Percentiles rank a stretch among this genome's conserved stretches.
Evolutionary conservation across 2,113 vertebrate species (phyloP).

Genomic region (Lophotis ruficrista): DNA sequence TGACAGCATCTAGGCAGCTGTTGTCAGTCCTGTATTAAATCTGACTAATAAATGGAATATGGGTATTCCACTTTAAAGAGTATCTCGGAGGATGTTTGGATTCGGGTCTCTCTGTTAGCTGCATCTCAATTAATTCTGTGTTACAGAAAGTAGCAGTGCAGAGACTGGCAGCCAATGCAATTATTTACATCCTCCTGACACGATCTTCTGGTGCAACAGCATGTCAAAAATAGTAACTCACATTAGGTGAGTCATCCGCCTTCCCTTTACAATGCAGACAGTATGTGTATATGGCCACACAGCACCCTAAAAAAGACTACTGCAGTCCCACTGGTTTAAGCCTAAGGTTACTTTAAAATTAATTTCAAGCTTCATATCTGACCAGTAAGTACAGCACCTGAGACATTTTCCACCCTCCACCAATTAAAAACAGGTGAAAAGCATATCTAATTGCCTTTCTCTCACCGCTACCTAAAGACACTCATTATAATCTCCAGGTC

Average conservation of each 20-base stretch:
- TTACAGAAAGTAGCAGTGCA: background rate
- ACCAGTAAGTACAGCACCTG: background rate
- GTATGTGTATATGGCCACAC: background rate
- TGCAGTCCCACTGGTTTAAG: background rate
- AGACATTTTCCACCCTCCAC: background rate
- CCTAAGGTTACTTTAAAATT: background rate
- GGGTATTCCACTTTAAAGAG: background rate
- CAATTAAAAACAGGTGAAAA: background rate
- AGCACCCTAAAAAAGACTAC: background rate
- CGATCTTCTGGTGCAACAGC: background rate
- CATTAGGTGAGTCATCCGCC: background rate
- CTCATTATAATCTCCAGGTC: background rate
- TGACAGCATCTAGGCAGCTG: background rate
- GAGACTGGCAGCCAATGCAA: background rate
- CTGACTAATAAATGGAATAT: background rate
- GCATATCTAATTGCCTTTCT: background rate
- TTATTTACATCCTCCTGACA: slow-evolving; percentile 28
- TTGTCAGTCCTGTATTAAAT: background rate
- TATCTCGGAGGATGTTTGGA: background rate
- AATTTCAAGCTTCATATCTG: background rate
- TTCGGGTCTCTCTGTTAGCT: background rate
- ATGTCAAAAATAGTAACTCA: background rate
- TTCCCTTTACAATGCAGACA: background rate
- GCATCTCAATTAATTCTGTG: slow-evolving; percentile 19
- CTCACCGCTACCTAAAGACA: background rate